phyloP scores from a whole-genome alignment of 2,888 invertebrate species.

The Watsonalla cultraria region DNA sequence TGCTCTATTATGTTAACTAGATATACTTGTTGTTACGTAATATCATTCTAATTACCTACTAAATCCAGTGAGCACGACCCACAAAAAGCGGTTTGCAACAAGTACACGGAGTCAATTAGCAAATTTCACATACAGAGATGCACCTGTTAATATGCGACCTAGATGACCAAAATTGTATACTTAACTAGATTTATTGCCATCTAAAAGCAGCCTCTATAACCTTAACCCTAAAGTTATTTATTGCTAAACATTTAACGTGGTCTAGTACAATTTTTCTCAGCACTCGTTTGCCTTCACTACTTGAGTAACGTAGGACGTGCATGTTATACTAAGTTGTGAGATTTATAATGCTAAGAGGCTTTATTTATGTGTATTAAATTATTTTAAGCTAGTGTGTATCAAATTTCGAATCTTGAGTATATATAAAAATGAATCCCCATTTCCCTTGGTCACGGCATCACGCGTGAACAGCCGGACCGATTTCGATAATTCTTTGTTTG shows the following conservation, averaged over 20 bases:
- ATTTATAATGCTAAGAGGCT: background rate
- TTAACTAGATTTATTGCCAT: background rate
- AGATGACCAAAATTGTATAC: conserved; percentile 3
- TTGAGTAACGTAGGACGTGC: background rate
- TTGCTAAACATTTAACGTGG: background rate
- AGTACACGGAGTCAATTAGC: conserved; percentile 1
- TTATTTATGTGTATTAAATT: background rate
- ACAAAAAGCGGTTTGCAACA: background rate
- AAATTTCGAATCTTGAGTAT: too few relatives aligned
- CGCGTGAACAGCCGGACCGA: too few relatives aligned
- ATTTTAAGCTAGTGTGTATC: too few relatives aligned
- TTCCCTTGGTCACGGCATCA: too few relatives aligned
- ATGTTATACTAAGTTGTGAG: background rate
- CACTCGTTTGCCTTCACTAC: background rate
- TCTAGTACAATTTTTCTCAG: background rate
- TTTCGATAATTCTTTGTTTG: too few relatives aligned
- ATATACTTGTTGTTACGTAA: too few relatives aligned
- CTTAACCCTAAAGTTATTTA: background rate
- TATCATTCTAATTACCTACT: conserved; percentile 1
- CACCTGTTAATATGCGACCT: conserved; percentile 14
- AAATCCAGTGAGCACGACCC: background rate
- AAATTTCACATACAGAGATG: conserved; percentile 13
- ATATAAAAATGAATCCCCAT: too few relatives aligned
- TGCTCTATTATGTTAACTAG: too few relatives aligned
- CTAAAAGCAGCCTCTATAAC: background rate